These are phyloP conservation scores for Mamestra configurata DNA, from an alignment of 1,140 invertebrate genomes.

Conservation along the genomic window DNA sequence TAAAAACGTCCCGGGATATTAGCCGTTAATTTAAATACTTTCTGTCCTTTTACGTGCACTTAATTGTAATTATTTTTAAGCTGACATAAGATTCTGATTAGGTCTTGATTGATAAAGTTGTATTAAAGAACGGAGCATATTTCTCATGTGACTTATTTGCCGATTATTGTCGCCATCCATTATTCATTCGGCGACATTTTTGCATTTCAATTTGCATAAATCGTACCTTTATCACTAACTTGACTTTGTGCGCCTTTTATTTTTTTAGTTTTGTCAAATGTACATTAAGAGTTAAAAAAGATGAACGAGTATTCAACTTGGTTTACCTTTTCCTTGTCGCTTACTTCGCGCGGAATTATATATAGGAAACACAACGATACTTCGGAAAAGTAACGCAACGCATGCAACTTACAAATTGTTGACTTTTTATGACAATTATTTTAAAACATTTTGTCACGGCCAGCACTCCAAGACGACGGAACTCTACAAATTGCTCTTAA, in stretches of 20 bases:
- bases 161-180: conserved; percentile 5
- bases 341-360: too few relatives aligned
- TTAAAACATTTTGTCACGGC: neutral
- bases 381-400: too few relatives aligned
- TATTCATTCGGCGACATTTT: conserved; percentile 46
- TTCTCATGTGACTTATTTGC: conserved; percentile 32
- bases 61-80: conserved; percentile 16
- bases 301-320: neutral
- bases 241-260: conserved; percentile 33
- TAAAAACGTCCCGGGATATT: conserved; percentile 2
- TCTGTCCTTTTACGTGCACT: neutral
- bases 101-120: conserved; percentile 15
- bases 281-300: conserved; percentile 35
- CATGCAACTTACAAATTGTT: neutral
- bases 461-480: conserved; percentile 18
- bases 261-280: conserved; percentile 35
- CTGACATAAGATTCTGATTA: conserved; percentile 35
- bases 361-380: too few relatives aligned
- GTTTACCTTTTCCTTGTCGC: neutral
- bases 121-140: conserved; percentile 16
- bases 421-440: neutral
- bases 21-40: neutral
- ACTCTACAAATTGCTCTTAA: conserved; percentile 16
- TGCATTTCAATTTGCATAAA: conserved; percentile 70
- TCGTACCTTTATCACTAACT: conserved; percentile 62